These are phyloP conservation scores for Spinus olivaceus DNA, from an alignment of 2,797 vertebrate genomes.

Conservation along the genomic window DNA sequence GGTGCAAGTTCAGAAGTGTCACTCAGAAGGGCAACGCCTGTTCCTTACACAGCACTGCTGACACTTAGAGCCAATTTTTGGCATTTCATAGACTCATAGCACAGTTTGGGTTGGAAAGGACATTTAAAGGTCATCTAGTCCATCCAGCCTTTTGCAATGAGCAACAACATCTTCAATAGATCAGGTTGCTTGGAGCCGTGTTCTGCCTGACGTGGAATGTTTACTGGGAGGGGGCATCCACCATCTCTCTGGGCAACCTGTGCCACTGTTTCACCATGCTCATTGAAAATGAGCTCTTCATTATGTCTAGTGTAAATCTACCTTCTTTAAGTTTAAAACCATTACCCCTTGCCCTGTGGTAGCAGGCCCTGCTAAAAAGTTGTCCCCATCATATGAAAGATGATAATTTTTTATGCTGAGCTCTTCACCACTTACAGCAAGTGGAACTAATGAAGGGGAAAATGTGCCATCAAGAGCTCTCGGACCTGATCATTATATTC, in stretches of 20 bases:
- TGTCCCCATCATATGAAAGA: background rate
- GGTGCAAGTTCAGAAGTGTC: background rate
- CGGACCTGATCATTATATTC: background rate
- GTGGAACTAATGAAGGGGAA: background rate
- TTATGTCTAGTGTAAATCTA: background rate
- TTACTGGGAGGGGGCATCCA: background rate
- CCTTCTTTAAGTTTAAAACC: background rate
- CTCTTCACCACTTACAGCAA: rapidly evolving
- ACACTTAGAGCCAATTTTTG: background rate
- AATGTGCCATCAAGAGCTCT: background rate
- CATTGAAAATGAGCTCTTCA: background rate
- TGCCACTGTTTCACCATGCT: background rate
- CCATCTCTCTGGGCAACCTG: background rate
- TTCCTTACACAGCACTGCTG: background rate
- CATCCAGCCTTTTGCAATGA: background rate
- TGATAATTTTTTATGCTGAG: background rate
- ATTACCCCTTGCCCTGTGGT: background rate
- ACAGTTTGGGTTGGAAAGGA: background rate
- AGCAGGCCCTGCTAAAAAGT: background rate
- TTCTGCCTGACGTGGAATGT: background rate
- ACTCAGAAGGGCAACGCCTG: background rate
- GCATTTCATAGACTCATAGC: background rate
- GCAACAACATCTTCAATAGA: background rate
- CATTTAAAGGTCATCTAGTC: background rate
- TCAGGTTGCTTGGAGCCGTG: background rate